Conservation (phyloP, 2,888 invertebrate genomes). For the Teleiodes luculella region DNA sequence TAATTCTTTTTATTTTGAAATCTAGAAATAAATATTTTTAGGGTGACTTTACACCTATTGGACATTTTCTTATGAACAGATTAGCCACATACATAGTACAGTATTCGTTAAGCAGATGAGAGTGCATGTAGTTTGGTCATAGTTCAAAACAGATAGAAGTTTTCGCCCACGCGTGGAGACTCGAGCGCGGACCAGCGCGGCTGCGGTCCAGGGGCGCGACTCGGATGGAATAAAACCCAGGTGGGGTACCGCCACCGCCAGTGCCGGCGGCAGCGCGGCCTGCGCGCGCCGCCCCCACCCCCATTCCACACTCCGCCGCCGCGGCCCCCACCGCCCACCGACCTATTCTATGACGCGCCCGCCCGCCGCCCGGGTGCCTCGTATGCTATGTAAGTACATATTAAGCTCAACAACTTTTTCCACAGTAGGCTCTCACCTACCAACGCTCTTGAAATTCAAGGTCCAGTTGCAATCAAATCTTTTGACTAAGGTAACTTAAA, state of each 20-base stretch:
- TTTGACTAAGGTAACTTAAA: too few relatives aligned
- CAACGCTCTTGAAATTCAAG: neutral
- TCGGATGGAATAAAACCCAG: slow-evolving; percentile 26
- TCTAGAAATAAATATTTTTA: neutral
- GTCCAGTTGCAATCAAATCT: neutral
- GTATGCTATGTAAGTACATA: neutral
- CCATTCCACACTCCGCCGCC: too few relatives aligned
- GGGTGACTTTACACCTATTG: neutral
- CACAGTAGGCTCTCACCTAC: neutral
- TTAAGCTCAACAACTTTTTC: neutral
- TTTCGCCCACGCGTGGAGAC: slow-evolving; percentile 18
- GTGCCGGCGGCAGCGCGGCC: neutral
- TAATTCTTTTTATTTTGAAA: neutral
- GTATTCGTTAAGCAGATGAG: neutral
- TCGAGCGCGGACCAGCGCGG: slow-evolving; percentile 13
- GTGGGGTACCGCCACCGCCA: neutral
- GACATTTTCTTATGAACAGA: neutral
- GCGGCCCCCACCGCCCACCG: slow-evolving; percentile 8
- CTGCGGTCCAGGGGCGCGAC: slow-evolving; percentile 24
- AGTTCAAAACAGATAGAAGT: slow-evolving; percentile 22
- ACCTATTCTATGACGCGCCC: slow-evolving; percentile 5
- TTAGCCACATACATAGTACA: neutral
- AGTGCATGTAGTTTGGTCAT: neutral
- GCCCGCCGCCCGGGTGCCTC: slow-evolving; percentile 9
- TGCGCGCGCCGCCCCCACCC: slow-evolving; percentile 5